A percentile compares a stretch with the other conserved stretches of the same genome.
Evolutionary conservation across 1,140 invertebrate species (phyloP).

Genomic region (Orchesella cincta): DNA sequence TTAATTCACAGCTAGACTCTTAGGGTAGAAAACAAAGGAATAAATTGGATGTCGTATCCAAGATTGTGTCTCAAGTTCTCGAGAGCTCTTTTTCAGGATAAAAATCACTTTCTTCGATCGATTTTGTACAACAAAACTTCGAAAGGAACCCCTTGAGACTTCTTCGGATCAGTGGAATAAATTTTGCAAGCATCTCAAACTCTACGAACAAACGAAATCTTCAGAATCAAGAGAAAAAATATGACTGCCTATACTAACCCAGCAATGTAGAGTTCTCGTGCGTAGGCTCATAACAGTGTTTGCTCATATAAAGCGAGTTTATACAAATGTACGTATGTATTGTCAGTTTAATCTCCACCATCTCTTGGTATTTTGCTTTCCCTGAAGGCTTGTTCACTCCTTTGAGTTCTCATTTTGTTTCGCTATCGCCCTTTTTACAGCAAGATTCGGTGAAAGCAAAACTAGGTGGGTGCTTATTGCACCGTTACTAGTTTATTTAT

Average conservation of each 20-base stretch:
- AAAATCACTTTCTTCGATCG: conserved; percentile 34
- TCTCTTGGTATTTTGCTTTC: not conserved
- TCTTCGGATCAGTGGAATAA: conserved; percentile 44
- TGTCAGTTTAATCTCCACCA: too few relatives aligned
- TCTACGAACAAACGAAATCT: not conserved
- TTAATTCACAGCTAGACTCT: too few relatives aligned
- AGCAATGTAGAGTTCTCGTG: too few relatives aligned
- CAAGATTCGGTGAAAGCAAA: too few relatives aligned
- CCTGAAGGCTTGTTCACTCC: not conserved
- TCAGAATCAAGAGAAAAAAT: not conserved
- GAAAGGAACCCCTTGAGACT: conserved; percentile 42
- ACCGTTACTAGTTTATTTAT: too few relatives aligned
- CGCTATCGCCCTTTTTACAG: too few relatives aligned
- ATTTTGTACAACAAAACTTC: conserved; percentile 44
- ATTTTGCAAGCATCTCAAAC: conserved; percentile 44
- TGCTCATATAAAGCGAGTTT: too few relatives aligned
- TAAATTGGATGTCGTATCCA: not conserved
- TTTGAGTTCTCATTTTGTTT: not conserved
- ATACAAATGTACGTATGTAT: too few relatives aligned
- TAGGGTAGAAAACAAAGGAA: too few relatives aligned
- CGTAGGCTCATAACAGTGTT: too few relatives aligned
- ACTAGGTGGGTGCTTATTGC: too few relatives aligned
- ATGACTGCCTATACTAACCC: not conserved
- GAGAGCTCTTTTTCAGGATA: not conserved
- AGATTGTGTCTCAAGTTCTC: not conserved